Percentiles rank a stretch among this genome's conserved stretches.
These are phyloP conservation scores for Drosophila teissieri DNA, from an alignment of 1,140 invertebrate genomes.

Conservation along the genomic window DNA sequence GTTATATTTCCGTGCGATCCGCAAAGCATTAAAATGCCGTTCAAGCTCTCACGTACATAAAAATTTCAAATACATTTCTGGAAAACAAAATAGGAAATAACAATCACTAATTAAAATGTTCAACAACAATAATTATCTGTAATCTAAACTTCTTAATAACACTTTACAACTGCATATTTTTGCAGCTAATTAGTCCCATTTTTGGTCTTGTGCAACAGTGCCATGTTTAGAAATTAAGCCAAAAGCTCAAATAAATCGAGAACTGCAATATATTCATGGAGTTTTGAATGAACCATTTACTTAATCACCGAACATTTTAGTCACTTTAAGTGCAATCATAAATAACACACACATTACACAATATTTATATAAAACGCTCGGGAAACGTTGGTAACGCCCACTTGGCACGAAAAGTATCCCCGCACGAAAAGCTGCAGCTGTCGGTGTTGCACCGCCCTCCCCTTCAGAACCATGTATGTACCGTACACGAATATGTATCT, in stretches of 20 bases:
- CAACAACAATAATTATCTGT: background rate
- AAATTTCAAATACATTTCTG: background rate
- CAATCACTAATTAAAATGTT: background rate
- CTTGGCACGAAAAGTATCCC: slow-evolving; percentile 30
- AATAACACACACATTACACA: slow-evolving; percentile 26
- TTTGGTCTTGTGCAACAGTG: background rate
- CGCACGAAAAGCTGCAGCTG: slow-evolving; percentile 35
- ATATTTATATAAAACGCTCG: slow-evolving; percentile 35
- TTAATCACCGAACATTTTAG: slow-evolving; percentile 39
- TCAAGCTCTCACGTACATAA: background rate
- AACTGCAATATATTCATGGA: background rate
- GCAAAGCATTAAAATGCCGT: too few species aligned
- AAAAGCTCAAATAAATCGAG: background rate
- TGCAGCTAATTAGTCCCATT: background rate
- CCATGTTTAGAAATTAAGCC: background rate
- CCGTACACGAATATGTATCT: slow-evolving; percentile 1
- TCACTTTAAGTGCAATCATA: slow-evolving; percentile 21
- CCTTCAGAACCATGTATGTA: slow-evolving; percentile 16
- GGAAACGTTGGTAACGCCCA: slow-evolving; percentile 44
- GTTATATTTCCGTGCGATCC: too few species aligned
- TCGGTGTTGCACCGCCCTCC: slow-evolving; percentile 46
- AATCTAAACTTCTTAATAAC: background rate
- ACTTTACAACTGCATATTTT: background rate
- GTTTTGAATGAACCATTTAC: background rate
- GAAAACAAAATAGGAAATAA: background rate